These are phyloP conservation scores for Carcinoscorpius rotundicauda DNA, from an alignment of 1,140 invertebrate species.

Conservation along the genomic window DNA sequence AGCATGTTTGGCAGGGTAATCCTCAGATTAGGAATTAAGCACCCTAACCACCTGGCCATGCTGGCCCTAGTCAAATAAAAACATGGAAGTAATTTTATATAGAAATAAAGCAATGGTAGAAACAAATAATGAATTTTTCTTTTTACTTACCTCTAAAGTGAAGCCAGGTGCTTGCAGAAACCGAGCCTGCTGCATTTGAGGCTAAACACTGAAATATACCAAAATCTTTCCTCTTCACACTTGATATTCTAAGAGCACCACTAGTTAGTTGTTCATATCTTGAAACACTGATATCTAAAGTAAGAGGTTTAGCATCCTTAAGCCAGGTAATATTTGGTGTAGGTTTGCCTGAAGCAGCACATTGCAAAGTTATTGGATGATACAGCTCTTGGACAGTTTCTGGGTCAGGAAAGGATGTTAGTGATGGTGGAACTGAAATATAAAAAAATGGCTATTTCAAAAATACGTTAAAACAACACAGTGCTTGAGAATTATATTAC, in stretches of 20 bases:
- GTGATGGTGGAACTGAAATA: neutral
- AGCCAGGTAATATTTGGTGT: conserved; percentile 34
- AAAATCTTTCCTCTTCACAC: conserved; percentile 68
- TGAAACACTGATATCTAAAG: conserved; percentile 2
- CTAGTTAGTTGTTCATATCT: conserved; percentile 57
- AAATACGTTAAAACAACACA: too few species aligned
- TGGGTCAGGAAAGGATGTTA: conserved; percentile 5
- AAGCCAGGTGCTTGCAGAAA: conserved; percentile 78
- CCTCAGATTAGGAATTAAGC: too few species aligned
- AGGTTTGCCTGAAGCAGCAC: conserved; percentile 33
- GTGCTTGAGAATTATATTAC: too few species aligned
- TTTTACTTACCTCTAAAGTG: conserved; percentile 83
- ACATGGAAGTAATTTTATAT: too few species aligned
- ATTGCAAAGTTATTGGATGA: conserved; percentile 31
- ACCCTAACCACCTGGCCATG: too few species aligned
- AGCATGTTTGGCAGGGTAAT: too few species aligned
- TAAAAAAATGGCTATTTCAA: too few species aligned
- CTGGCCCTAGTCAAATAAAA: too few species aligned
- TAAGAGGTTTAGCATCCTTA: conserved; percentile 30
- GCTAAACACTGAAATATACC: conserved; percentile 95
- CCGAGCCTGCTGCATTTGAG: conserved; percentile 73
- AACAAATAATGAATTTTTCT: neutral
- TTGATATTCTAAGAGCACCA: conserved; percentile 66
- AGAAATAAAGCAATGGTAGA: too few species aligned
- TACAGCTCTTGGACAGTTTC: conserved; percentile 33